Conservation (phyloP, 2,797 vertebrate genomes). For the Perodicticus potto region DNA sequence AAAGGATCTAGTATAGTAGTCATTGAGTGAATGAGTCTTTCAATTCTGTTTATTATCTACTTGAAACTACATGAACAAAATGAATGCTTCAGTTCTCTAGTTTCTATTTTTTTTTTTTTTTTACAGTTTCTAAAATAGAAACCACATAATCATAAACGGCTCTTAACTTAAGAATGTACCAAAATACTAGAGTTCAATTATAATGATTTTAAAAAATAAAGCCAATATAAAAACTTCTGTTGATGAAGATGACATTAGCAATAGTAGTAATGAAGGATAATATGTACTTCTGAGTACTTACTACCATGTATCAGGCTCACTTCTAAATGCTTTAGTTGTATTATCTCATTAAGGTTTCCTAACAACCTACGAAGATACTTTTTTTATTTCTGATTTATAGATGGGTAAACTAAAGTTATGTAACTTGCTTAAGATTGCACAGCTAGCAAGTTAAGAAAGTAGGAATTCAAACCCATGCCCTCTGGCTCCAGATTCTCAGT, state of each 20-base stretch:
- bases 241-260: neutral
- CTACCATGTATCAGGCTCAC: neutral
- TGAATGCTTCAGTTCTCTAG: neutral
- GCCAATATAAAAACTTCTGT: neutral
- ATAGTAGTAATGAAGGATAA: neutral
- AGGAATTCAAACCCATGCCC: neutral
- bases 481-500: neutral
- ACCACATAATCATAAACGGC: neutral
- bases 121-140: constrained; percentile 25
- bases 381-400: neutral
- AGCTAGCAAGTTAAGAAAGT: neutral
- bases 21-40: neutral
- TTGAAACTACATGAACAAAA: constrained; percentile 29
- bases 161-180: constrained; percentile 38
- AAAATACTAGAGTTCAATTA: neutral
- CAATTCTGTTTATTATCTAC: constrained; percentile 12
- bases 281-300: neutral
- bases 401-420: neutral
- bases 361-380: constrained; percentile 24
- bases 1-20: constrained; percentile 7
- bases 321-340: neutral
- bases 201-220: neutral
- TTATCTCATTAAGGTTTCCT: constrained; percentile 6
- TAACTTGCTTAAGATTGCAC: neutral
- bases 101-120: neutral